Percentiles rank a stretch among this genome's conserved stretches.
Conservation (phyloP, 2,797 vertebrate genomes). For the Nannoperca australis region DNA sequence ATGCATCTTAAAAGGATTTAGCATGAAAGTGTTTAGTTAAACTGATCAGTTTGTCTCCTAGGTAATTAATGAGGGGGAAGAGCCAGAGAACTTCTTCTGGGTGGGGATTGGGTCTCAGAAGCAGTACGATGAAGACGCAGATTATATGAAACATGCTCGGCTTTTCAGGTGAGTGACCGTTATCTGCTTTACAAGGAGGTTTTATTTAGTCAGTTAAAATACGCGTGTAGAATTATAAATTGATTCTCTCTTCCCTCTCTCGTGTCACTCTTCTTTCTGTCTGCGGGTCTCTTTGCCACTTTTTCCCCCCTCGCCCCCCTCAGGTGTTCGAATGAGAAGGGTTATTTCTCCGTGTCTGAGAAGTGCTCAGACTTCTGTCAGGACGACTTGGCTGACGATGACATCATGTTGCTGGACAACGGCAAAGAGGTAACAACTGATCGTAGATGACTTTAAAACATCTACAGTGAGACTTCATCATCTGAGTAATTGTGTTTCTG, state of each 20-base stretch:
- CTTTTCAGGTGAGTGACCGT: constrained; percentile 90
- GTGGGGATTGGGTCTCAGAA: constrained; percentile 97
- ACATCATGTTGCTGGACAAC: constrained; percentile 98
- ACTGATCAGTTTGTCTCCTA: constrained; percentile 59
- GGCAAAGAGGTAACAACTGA: constrained; percentile 88
- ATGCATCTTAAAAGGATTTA: not conserved
- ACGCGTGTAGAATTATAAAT: not conserved
- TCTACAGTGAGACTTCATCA: not conserved
- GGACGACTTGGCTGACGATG: constrained; percentile 96
- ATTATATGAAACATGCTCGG: constrained; percentile 96
- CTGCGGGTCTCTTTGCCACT: too few relatives aligned
- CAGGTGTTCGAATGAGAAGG: constrained; percentile 98
- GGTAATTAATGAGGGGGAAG: constrained; percentile 98
- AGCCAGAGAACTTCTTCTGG: constrained; percentile 99
- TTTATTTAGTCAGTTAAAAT: too few relatives aligned
- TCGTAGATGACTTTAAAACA: not conserved
- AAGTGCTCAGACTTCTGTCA: constrained; percentile 99
- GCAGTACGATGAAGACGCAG: constrained; percentile 93
- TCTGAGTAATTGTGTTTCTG: not conserved
- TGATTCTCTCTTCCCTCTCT: not conserved
- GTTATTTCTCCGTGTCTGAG: constrained; percentile 96
- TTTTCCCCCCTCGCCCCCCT: not conserved
- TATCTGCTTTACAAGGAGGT: not conserved
- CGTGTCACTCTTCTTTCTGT: too few relatives aligned
- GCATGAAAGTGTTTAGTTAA: not conserved